Evolutionary conservation across 2,113 vertebrate species (phyloP).

Genomic region (Astur gentilis): DNA sequence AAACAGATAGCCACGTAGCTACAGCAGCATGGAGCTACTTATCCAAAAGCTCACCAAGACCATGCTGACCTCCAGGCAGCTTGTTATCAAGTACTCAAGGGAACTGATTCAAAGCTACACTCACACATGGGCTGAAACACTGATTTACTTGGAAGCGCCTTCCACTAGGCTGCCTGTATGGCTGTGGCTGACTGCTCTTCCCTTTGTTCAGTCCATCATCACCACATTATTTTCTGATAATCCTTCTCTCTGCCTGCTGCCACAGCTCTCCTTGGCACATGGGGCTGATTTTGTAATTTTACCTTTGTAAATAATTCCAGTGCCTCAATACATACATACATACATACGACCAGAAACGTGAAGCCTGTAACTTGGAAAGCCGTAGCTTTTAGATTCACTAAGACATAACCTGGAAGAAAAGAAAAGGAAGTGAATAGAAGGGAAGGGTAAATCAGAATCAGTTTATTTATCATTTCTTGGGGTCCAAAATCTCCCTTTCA

Average conservation of each 20-base stretch:
- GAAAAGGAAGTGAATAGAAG: neutral
- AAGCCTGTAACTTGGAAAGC: neutral
- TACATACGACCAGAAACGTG: accelerated
- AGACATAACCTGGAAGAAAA: neutral
- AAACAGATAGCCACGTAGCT: neutral
- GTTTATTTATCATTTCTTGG: neutral
- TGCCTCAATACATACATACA: accelerated
- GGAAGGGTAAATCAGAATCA: neutral
- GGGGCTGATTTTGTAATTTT: neutral
- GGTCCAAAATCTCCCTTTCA: neutral
- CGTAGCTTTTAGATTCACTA: neutral
- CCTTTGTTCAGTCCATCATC: neutral
- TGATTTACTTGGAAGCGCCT: neutral
- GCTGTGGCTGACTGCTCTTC: neutral
- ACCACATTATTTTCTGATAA: neutral
- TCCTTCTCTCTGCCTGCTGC: neutral
- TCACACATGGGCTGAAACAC: neutral
- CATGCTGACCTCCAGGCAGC: neutral
- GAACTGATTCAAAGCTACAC: neutral
- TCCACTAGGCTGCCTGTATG: neutral
- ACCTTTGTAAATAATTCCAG: neutral
- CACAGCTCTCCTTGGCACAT: neutral
- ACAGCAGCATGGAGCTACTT: neutral
- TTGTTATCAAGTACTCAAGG: neutral
- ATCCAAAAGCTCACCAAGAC: neutral